Percentiles rank a stretch among this genome's conserved stretches.
These are phyloP conservation scores for Dicrurus megarhynchus DNA, from an alignment of 2,113 vertebrate genomes.

Conservation along the genomic window DNA sequence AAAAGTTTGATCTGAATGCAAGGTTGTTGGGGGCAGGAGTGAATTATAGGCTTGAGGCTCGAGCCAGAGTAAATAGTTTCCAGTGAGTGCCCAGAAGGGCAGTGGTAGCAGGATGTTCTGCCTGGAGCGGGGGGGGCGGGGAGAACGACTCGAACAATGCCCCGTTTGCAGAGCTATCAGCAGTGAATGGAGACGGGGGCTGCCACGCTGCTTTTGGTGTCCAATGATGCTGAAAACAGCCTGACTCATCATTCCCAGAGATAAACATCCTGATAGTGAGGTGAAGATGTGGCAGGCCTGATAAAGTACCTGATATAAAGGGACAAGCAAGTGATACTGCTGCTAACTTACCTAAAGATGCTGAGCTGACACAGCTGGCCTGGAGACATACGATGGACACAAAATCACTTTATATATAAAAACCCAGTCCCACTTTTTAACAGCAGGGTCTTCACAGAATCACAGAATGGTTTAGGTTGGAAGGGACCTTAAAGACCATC, in stretches of 20 bases:
- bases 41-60: neutral
- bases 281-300: neutral
- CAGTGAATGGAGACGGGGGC: neutral
- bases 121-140: fast-evolving
- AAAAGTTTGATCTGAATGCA: neutral
- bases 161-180: neutral
- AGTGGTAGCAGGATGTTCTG: neutral
- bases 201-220: neutral
- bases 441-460: neutral
- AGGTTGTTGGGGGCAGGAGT: neutral
- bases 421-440: neutral
- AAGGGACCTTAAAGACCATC: neutral
- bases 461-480: neutral
- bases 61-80: neutral
- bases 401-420: neutral
- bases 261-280: neutral
- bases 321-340: neutral
- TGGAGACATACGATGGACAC: neutral
- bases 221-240: neutral
- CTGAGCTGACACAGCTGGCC: neutral
- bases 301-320: neutral
- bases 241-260: neutral
- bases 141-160: fast-evolving
- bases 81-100: neutral
- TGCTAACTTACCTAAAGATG: neutral